These are phyloP conservation scores for Stramonita haemastoma DNA, from an alignment of 2,888 invertebrate species.

Conservation along the genomic window DNA sequence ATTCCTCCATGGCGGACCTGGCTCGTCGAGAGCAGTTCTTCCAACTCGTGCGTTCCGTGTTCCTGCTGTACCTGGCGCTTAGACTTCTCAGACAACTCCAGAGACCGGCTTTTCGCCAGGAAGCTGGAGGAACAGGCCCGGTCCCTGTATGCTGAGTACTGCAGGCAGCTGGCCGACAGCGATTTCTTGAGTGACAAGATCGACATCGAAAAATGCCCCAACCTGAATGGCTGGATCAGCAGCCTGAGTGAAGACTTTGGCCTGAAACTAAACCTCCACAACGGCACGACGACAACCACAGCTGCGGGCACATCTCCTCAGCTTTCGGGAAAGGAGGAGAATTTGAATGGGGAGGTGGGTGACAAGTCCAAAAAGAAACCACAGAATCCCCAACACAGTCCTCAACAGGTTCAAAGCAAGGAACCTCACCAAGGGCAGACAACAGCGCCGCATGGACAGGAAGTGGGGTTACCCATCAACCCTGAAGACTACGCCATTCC, in stretches of 20 bases:
- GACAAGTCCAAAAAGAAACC: neutral
- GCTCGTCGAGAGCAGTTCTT: slow-evolving; percentile 38
- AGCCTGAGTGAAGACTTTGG: slow-evolving; percentile 31
- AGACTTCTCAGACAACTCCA: slow-evolving; percentile 32
- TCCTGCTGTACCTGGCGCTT: slow-evolving; percentile 42
- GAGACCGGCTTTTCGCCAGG: slow-evolving; percentile 37
- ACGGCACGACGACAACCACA: neutral
- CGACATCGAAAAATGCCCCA: slow-evolving; percentile 3
- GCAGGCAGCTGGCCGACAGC: slow-evolving; percentile 38
- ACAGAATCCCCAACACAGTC: neutral
- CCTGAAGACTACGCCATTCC: slow-evolving; percentile 44
- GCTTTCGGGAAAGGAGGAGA: no score
- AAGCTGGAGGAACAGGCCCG: slow-evolving; percentile 38
- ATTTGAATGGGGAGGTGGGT: neutral
- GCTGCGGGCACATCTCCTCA: neutral
- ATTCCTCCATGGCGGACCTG: slow-evolving; percentile 38
- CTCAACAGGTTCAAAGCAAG: neutral
- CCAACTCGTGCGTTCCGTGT: slow-evolving; percentile 41
- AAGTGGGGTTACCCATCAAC: slow-evolving; percentile 43
- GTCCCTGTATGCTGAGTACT: slow-evolving; percentile 45
- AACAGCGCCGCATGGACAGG: neutral
- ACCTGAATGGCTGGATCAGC: slow-evolving; percentile 10
- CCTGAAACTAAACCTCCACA: slow-evolving; percentile 33
- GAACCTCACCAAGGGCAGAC: neutral
- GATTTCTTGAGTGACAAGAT: slow-evolving; percentile 5